These are phyloP conservation scores for Dysdera silvatica DNA, from an alignment of 1,140 invertebrate genomes.

Conservation along the genomic window DNA sequence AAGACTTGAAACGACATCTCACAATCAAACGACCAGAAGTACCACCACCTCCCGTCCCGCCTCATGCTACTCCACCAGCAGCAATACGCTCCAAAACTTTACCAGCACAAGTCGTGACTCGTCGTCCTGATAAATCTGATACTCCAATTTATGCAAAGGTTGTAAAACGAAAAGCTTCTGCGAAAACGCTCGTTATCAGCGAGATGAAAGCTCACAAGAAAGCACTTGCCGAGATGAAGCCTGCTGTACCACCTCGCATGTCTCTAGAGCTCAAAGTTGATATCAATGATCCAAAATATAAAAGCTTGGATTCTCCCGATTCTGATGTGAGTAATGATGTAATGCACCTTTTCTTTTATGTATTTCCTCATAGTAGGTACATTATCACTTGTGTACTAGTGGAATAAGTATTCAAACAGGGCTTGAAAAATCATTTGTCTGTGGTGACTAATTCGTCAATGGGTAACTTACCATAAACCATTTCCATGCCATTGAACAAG, in stretches of 20 bases:
- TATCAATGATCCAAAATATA: slow-evolving; percentile 15
- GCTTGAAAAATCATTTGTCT: too few relatives aligned
- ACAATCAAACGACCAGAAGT: slow-evolving; percentile 19
- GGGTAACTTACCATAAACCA: too few relatives aligned
- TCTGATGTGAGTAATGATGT: slow-evolving; percentile 24
- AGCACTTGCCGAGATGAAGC: slow-evolving; percentile 14
- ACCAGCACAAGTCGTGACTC: not conserved
- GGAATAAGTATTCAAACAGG: too few relatives aligned
- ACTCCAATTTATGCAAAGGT: slow-evolving; percentile 26
- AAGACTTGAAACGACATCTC: not conserved
- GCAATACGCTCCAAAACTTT: not conserved
- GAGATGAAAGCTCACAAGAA: slow-evolving; percentile 12
- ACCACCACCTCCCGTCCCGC: slow-evolving; percentile 11
- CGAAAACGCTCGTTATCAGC: slow-evolving; percentile 13
- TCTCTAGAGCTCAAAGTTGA: slow-evolving; percentile 16
- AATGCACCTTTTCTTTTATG: too few relatives aligned
- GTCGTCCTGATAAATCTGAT: not conserved
- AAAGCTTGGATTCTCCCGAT: slow-evolving; percentile 6
- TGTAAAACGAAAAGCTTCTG: slow-evolving; percentile 13
- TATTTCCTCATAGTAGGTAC: too few relatives aligned
- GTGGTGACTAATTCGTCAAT: too few relatives aligned
- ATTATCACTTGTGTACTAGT: too few relatives aligned
- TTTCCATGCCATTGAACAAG: too few relatives aligned
- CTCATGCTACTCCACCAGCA: not conserved
- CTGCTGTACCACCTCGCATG: slow-evolving; percentile 23